phyloP scores from a whole-genome alignment of 2,797 vertebrate genomes.

The Enoplosus armatus region DNA sequence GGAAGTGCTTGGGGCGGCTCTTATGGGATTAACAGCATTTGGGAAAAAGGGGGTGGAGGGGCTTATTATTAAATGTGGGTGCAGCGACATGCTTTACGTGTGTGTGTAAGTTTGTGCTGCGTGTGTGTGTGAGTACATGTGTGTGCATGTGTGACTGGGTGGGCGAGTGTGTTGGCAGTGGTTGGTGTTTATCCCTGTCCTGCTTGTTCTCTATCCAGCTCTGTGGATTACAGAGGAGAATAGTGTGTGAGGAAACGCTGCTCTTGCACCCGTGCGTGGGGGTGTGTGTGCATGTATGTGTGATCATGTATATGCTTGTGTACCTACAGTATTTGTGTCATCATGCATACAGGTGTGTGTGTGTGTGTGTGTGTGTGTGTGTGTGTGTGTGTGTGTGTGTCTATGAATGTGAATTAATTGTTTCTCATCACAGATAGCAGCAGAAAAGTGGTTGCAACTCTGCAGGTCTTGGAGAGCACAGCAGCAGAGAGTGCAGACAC shows the following conservation, averaged over 20 bases:
- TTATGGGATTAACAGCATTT: constrained; percentile 75
- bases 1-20: constrained; percentile 64
- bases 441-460: constrained; percentile 48
- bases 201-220: constrained; percentile 71
- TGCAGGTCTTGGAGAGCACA: constrained; percentile 43
- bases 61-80: constrained; percentile 60
- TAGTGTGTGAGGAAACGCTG: constrained; percentile 37
- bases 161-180: constrained; percentile 57
- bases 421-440: constrained; percentile 53
- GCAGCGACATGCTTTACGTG: constrained; percentile 27
- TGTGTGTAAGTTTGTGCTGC: constrained; percentile 9
- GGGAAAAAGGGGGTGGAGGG: constrained; percentile 44
- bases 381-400: constrained; percentile 6
- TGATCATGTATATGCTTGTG: constrained; percentile 9
- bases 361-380: constrained; percentile 16
- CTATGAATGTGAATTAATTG: constrained; percentile 51
- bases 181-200: constrained; percentile 64
- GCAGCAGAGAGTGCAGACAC: constrained; percentile 29
- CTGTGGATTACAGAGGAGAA: constrained; percentile 70
- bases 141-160: constrained; percentile 40
- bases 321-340: constrained; percentile 10
- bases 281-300: constrained; percentile 18
- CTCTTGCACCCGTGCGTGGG: constrained; percentile 31
- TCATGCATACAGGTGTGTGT: neutral
- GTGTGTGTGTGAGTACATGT: constrained; percentile 17